These are phyloP conservation scores for Aelia acuminata DNA, from an alignment of 2,888 invertebrate species.

Conservation along the genomic window DNA sequence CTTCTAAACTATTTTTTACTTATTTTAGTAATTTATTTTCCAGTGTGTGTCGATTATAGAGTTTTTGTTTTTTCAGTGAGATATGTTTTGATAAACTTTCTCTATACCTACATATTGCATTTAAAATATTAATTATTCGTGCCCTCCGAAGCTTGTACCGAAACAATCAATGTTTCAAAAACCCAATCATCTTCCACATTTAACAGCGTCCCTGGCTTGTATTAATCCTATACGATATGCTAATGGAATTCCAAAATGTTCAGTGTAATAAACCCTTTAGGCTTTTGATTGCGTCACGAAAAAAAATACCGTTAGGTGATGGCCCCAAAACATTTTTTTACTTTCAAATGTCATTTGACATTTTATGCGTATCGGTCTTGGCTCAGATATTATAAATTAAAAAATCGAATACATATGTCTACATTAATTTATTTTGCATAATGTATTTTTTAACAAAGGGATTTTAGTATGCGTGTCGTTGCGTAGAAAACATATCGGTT, in stretches of 20 bases:
- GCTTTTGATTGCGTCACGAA: constrained; percentile 41
- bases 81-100: too few species aligned
- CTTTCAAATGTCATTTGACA: constrained; percentile 9
- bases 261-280: constrained; percentile 34
- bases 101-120: too few species aligned
- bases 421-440: not conserved
- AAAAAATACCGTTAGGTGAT: constrained; percentile 37
- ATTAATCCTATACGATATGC: constrained; percentile 1
- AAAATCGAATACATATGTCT: too few species aligned
- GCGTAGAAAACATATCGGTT: not conserved
- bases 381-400: too few species aligned
- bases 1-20: too few species aligned
- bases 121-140: not conserved
- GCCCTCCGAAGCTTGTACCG: not conserved
- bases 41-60: too few species aligned
- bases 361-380: not conserved
- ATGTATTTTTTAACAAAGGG: not conserved
- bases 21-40: too few species aligned
- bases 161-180: not conserved
- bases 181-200: not conserved
- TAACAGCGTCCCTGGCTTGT: not conserved
- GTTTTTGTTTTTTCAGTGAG: too few species aligned
- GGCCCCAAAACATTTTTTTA: constrained; percentile 27
- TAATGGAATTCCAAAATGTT: constrained; percentile 40
- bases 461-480: not conserved